Base-by-base conservation (phyloP, 2,888 invertebrate genomes). In the Arctia plantaginis region DNA sequence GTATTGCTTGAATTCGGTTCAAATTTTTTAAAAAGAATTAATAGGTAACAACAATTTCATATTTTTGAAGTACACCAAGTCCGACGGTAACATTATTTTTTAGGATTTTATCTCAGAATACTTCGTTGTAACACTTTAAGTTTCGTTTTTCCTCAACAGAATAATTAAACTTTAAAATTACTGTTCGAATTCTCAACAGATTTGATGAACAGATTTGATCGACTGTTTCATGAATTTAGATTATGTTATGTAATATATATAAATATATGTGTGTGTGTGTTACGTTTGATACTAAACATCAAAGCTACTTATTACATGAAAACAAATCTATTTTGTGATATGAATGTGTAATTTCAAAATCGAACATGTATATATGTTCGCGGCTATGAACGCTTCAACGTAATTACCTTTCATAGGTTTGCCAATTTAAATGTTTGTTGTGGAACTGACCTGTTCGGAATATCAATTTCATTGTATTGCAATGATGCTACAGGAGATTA, bases 231-330 rank as follows among this genome's bases (percentile, higher is more conserved):
- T 30, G 23, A 33, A n/a, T 20, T 47, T 23, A 2, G n/a, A 35
- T 35, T 35, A 65, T 35, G 35, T 35, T n/a, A n/a, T n/a, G n/a
- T n/a, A 66, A 39, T 6, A 35, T 35, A 44, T 66, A 20, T 12
- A 66, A n/a, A n/a, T n/a, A 35, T 35, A 35, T 35, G 35, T 35
- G 3, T 35, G 35, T 39, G 35, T 66, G 20, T 27, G 15, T 67
- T 33, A 51, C 47, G 67, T 33, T 47, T 68, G 51, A 68, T 20
- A 47, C 44, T 33, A 47, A 33, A 51, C 68, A 68, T 68, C 68
- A 68, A 51, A 51, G 68, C 13, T 23, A 30, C 23, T 44, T 23
- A 30, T 47, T 66, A 66, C 20, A 62, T 62, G 18, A 62, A 62
- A 30, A 62, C 62, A 30, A 30, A 30, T 30, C 7, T 6, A 18